Base-by-base conservation (phyloP, 2,113 vertebrate species). In the Casuarius casuarius region DNA sequence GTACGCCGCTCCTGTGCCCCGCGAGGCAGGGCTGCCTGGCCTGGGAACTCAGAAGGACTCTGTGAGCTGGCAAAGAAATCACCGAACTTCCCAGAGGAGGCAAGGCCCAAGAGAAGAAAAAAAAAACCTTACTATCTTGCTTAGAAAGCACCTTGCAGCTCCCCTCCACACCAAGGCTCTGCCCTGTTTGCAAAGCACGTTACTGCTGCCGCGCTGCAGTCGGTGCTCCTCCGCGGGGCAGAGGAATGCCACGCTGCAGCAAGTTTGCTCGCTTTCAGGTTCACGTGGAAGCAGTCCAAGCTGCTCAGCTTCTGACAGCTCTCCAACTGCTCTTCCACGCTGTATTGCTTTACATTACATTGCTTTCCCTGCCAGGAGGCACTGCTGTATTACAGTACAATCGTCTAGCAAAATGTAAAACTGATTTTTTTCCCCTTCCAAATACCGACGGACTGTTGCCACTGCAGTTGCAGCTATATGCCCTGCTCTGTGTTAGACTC, bases 301-400 rank as follows among this genome's bases (percentile, higher is more conserved):
- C 94, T 95, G 54, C 90, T 96, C 92, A 93, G 94, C 93, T 94
- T 62, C 92, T 96, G 95, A 97, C 94, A 96, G 94, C 87, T 94
- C 91, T 96, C 93, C 94, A 96, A 96, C 90, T 96, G 92, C 93
- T 96, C 94, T 94, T 94, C 90, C 84, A 87, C 21, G 5, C 82
- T 40, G 78, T 79, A 92, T 72, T 96, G 90, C 95, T 96, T 95
- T 96, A 95, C 88, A 90, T 96, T 96, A 92, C 95, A 91, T 96
- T 96, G 90, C 87, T 93, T 58, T 95, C 95, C 93, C 95, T 97
- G 95, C 96, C 96, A 97, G 95, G 95, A 97, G 95, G 94, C 94
- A 97, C 92, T 97, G 94, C 95, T 96, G 94, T 94, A 96, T 97
- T 97, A 96, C 92, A 93, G 90, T 96, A 96, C 82, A 77, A 35